Evolutionary conservation across 2,113 vertebrate species (phyloP).

Genomic region (Grammomys surdaster): DNA sequence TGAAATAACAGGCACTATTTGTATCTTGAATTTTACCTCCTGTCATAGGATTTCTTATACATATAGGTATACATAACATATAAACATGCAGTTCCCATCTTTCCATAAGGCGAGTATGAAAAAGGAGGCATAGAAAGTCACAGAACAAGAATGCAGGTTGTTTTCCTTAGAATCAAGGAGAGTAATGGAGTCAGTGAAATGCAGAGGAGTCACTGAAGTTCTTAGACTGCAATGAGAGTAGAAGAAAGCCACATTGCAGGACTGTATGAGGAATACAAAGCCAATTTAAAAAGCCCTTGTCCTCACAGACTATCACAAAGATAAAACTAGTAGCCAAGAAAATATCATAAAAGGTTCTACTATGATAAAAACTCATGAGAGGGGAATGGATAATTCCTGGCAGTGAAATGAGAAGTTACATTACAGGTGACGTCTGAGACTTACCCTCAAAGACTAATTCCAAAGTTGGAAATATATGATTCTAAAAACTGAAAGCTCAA

Average conservation of each 20-base stretch:
- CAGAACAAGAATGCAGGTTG: constrained; percentile 15
- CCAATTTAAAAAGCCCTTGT: constrained; percentile 26
- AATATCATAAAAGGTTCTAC: background rate
- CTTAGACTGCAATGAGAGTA: background rate
- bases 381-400: background rate
- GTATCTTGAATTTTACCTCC: constrained; percentile 38
- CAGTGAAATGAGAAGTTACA: constrained; percentile 51
- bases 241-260: background rate
- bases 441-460: constrained; percentile 37
- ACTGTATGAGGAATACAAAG: background rate
- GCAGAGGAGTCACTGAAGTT: background rate
- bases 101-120: background rate
- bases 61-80: background rate
- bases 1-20: constrained; percentile 46
- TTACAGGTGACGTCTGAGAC: background rate
- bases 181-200: constrained; percentile 52
- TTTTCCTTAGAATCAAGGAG: constrained; percentile 28
- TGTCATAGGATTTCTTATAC: background rate
- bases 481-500: constrained; percentile 16
- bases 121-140: constrained; percentile 50
- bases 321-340: background rate
- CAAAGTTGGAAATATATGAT: constrained; percentile 30
- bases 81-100: background rate
- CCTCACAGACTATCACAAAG: background rate
- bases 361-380: constrained; percentile 2